Evolutionary conservation across 2,797 vertebrate species (phyloP).

Genomic region (Telmatherina bonti): DNA sequence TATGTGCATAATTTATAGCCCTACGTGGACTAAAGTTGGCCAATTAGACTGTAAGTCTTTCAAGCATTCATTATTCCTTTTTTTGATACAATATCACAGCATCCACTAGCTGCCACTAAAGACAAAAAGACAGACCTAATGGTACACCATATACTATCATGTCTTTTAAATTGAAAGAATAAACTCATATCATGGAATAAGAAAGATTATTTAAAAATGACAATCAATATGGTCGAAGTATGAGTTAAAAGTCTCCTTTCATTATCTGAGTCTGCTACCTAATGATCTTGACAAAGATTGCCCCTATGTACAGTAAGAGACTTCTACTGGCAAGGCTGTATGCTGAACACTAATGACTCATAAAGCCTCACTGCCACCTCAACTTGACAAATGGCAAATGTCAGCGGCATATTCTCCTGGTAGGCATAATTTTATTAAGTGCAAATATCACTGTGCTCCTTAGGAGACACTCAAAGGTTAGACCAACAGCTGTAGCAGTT

Average conservation of each 20-base stretch:
- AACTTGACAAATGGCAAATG: constrained; percentile 91
- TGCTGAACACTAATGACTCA: constrained; percentile 83
- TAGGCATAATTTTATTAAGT: constrained; percentile 91
- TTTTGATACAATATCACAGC: neutral
- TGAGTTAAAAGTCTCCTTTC: constrained; percentile 6
- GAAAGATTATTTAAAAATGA: constrained; percentile 9
- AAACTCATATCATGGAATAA: constrained; percentile 6
- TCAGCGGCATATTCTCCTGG: constrained; percentile 89
- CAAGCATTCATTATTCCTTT: neutral
- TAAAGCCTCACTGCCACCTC: constrained; percentile 82
- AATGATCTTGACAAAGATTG: constrained; percentile 42
- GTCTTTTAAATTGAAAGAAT: neutral
- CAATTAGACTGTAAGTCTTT: no score
- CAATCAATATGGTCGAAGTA: neutral
- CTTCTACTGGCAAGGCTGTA: constrained; percentile 54
- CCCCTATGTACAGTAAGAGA: constrained; percentile 36
- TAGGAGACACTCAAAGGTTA: constrained; percentile 89
- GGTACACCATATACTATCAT: neutral
- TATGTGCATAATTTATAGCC: neutral
- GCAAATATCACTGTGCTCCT: constrained; percentile 90
- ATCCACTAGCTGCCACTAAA: neutral
- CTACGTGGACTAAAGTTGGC: neutral
- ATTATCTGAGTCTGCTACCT: constrained; percentile 25
- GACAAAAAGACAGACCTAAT: neutral
- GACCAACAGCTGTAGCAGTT: constrained; percentile 87